Evolutionary conservation across 2,888 invertebrate genomes (phyloP).

Genomic region (Heliconius erato): DNA sequence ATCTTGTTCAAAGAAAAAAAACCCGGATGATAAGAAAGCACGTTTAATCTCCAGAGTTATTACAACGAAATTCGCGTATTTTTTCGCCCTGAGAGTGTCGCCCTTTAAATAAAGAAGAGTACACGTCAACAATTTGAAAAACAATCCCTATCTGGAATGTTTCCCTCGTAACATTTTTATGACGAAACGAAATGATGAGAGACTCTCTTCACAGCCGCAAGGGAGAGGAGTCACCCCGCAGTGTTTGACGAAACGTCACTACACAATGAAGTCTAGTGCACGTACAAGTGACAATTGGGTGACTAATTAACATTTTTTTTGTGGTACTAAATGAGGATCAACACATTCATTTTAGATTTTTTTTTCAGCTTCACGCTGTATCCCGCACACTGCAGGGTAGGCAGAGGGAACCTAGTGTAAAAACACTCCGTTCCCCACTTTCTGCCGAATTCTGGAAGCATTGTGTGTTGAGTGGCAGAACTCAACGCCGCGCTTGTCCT

Average conservation of each 20-base stretch:
- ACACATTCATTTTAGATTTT: neutral
- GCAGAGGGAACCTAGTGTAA: no score
- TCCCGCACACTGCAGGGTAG: no score
- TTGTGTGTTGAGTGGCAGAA: no score
- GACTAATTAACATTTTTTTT: slow-evolving; percentile 30
- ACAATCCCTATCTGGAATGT: slow-evolving; percentile 49
- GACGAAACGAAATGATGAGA: slow-evolving; percentile 50
- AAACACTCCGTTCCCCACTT: no score
- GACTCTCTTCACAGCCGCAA: slow-evolving; percentile 47
- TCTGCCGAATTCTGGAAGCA: no score
- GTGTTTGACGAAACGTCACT: slow-evolving; percentile 41
- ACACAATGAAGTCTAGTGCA: slow-evolving; percentile 37
- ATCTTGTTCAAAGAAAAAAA: slow-evolving; percentile 1
- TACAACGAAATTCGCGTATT: slow-evolving; percentile 17
- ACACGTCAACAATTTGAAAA: slow-evolving; percentile 46
- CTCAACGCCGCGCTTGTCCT: no score
- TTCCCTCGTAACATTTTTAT: slow-evolving; percentile 51
- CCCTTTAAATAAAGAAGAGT: slow-evolving; percentile 45
- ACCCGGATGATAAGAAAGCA: neutral
- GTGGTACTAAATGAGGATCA: neutral
- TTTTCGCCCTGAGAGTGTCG: slow-evolving; percentile 15
- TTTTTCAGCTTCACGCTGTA: no score
- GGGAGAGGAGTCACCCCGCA: slow-evolving; percentile 43
- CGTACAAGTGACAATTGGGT: slow-evolving; percentile 38
- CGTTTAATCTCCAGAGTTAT: slow-evolving; percentile 17